Evolutionary conservation across 2,113 vertebrate species (phyloP), one percentile per base, ranked within the genome.

Genomic region (Phodopus roborovskii): DNA sequence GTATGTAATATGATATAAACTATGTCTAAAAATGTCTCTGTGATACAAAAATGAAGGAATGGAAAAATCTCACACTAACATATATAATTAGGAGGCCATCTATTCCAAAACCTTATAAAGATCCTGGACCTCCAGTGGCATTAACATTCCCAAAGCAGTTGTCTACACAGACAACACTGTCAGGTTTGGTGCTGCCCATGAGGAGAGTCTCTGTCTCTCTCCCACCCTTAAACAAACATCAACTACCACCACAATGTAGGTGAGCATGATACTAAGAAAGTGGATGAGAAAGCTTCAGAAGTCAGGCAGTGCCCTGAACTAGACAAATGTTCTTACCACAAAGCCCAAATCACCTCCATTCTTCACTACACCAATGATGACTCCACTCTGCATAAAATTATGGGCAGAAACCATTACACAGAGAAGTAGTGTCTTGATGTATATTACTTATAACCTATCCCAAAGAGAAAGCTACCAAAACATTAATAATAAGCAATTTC

Each of bases 81-180:
- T 16, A 53, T 16, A 16, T 53, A 83, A 82, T 64, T 12, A 53
- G 62, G 53, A 92, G 8, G 48, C 58, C 36, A 82, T 62, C 45
- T 92, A 92, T 87, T 60, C 56, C 68, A 94, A 96, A 86, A 82
- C 8, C 20, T 56, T 93, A 26, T n/a, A 75, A 75, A 58, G 30
- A 73, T 58, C 19, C 62, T 64, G 20, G 77, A 30, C 16, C 24
- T 60, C 82, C 24, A 82, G 68, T 13, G 94, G 56, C 64, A 53
- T 11, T 58, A 70, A 75, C 84, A 95, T 71, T 81, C 53, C 24
- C 91, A 94, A 11, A 20, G 53, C n/a, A 71, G 30, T 62, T 64
- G 79, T 1, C 45, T 90, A 91, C 3, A 90, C 16, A 90, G 13
- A 28, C 39, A 74, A 95, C 6, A 24, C 39, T 17, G 60, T 71